Base-by-base conservation (phyloP, 1,140 invertebrate species). In the Drosophila tani region DNA sequence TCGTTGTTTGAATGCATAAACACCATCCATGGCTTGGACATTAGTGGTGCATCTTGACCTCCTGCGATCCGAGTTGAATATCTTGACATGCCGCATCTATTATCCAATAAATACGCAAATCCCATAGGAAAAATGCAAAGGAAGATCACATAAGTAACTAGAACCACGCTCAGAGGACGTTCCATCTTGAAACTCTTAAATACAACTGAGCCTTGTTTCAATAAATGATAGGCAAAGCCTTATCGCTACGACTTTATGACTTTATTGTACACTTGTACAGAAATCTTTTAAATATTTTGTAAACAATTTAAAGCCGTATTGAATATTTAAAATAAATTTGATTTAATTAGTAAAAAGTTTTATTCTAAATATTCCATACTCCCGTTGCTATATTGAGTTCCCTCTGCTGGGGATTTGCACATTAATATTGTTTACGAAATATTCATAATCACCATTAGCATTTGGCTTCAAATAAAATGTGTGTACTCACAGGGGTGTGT, bases 1-100 rank as follows among this genome's bases (percentile, higher is more conserved):
- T 3, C 1, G 1, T 15, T 8, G 9, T 27, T 38, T 0, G 11
- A 1, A 11, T 66, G 50, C 12, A 66, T 15, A 27, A 38, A 63
- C 12, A 45, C 57, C 43, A 67, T 29, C 57, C 56, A 67, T 27
- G 64, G 64, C 2, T 9, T 12, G 2, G 43, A 27, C 27, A 14
- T 29, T 3, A 45, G 4, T 1, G 11, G 12, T 14, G 29, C 56
- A 38, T 60, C 5, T 11, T 9, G 0, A 6, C 64, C 64, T 11
- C 64, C 55, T 14, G 3, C 1, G 38, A 60, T 38, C 12, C 40
- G 27, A 12, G 14, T 2, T 0, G 24, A 3, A 41, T 17, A 15
- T 19, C 17, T 17, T 6, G 56, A 27, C 0, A 19, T 1, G 15
- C 60, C 60, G 14, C 64, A 62, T 3, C 60, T 14, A 5, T 3